Evolutionary conservation across 2,797 vertebrate genomes (phyloP).

Genomic region (Malurus leucopterus): DNA sequence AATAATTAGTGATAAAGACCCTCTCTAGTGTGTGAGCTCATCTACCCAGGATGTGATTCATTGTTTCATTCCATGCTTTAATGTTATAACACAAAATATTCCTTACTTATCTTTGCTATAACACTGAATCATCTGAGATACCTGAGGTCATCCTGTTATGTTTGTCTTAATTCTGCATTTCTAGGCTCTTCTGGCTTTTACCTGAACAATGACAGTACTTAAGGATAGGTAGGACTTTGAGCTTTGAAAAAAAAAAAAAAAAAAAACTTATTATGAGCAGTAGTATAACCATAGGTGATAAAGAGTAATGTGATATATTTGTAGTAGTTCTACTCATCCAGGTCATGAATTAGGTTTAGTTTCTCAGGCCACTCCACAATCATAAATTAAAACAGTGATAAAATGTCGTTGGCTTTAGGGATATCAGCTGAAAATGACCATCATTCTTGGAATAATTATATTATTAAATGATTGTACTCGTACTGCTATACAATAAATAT

Average conservation of each 20-base stretch:
- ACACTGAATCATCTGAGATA: neutral
- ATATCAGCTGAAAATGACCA: constrained; percentile 5
- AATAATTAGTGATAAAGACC: neutral
- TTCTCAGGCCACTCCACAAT: constrained; percentile 7
- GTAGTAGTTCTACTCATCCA: neutral
- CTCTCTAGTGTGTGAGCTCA: neutral
- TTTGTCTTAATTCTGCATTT: constrained; percentile 9
- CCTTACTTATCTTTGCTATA: neutral
- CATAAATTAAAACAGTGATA: constrained; percentile 38
- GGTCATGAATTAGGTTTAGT: constrained; percentile 1
- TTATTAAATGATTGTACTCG: neutral
- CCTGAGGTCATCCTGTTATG: neutral
- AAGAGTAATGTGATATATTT: constrained; percentile 10
- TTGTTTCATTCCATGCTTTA: neutral
- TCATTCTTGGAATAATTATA: neutral
- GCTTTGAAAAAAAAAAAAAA: neutral
- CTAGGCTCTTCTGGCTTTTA: neutral
- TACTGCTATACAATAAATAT: neutral
- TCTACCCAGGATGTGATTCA: neutral
- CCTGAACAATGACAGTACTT: neutral
- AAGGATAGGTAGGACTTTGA: neutral
- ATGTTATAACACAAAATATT: neutral
- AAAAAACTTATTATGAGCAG: neutral
- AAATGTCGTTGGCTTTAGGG: neutral
- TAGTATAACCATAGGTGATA: neutral